phyloP scores from a whole-genome alignment of 2,113 vertebrate genomes.

The Oryzias curvinotus region DNA sequence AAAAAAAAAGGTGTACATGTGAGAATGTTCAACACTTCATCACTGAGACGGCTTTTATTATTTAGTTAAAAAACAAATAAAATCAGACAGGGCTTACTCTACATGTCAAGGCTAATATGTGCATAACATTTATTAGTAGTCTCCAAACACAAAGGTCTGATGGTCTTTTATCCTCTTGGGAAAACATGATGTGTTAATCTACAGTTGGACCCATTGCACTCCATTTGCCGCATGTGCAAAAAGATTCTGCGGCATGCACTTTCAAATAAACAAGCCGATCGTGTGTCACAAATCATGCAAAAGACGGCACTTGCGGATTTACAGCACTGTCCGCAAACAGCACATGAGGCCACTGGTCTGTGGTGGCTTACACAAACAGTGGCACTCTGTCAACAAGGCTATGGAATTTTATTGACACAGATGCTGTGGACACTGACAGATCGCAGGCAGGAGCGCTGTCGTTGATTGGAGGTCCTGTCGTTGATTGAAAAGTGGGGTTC shows the following conservation, averaged over 20 bases:
- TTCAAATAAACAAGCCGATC: conserved; percentile 61
- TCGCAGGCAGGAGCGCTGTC: conserved; percentile 62
- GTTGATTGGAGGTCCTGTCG: conserved; percentile 57
- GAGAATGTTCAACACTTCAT: conserved; percentile 57
- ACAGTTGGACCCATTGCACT: conserved; percentile 21
- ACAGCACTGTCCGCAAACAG: conserved; percentile 70
- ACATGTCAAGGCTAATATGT: conserved; percentile 47
- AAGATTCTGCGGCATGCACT: conserved; percentile 40
- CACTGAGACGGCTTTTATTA: conserved; percentile 32
- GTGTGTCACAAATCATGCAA: conserved; percentile 56
- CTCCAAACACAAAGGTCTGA: conserved; percentile 45
- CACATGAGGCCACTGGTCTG: conserved; percentile 69
- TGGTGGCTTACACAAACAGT: conserved; percentile 72
- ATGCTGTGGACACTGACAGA: conserved; percentile 71
- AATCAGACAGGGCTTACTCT: conserved; percentile 27
- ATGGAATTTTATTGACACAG: conserved; percentile 81
- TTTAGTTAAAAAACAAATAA: conserved; percentile 57
- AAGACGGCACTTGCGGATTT: conserved; percentile 63
- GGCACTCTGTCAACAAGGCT: conserved; percentile 69
- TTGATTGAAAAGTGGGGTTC: conserved; percentile 51
- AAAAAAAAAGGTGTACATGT: conserved; percentile 16
- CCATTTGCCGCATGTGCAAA: conserved; percentile 39
- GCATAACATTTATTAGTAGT: conserved; percentile 63
- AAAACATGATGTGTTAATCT: conserved; percentile 56
- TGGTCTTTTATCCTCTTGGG: conserved; percentile 56